A percentile compares a stretch with the other conserved stretches of the same genome.
Conservation (phyloP, 2,888 invertebrate genomes). For the Cistogaster globosa region DNA sequence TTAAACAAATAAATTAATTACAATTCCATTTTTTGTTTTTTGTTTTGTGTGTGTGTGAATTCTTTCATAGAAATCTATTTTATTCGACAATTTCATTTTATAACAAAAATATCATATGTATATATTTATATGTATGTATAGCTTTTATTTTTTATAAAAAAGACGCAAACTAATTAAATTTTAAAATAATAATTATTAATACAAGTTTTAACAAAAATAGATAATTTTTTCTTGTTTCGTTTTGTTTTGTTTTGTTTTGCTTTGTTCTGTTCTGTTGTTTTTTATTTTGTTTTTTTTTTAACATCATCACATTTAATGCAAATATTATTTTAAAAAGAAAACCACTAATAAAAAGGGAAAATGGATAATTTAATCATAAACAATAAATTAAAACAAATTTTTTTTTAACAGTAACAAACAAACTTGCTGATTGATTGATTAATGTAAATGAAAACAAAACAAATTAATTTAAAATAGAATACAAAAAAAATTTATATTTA, state of each 20-base stretch:
- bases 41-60: slow-evolving; percentile 64
- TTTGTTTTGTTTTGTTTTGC: neutral
- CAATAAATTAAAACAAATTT: neutral
- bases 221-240: slow-evolving; percentile 41
- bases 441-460: slow-evolving; percentile 41
- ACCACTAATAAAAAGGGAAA: slow-evolving; percentile 25
- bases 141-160: slow-evolving; percentile 65
- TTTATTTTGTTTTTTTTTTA: slow-evolving; percentile 28
- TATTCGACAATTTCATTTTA: slow-evolving; percentile 67
- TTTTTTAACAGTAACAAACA: slow-evolving; percentile 23
- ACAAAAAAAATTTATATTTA: slow-evolving; percentile 50
- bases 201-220: slow-evolving; percentile 63
- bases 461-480: slow-evolving; percentile 36
- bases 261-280: slow-evolving; percentile 1
- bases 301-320: slow-evolving; percentile 54
- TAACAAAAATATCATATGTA: slow-evolving; percentile 71
- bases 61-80: slow-evolving; percentile 64
- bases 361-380: slow-evolving; percentile 17
- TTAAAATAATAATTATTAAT: slow-evolving; percentile 48
- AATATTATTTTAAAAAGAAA: slow-evolving; percentile 2
- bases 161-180: slow-evolving; percentile 61
- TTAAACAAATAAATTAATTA: slow-evolving; percentile 40
- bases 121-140: slow-evolving; percentile 63
- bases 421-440: slow-evolving; percentile 31
- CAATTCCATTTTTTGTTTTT: slow-evolving; percentile 53